Conservation (phyloP, 2,797 vertebrate species). For the Rousettus madagascariensis region DNA sequence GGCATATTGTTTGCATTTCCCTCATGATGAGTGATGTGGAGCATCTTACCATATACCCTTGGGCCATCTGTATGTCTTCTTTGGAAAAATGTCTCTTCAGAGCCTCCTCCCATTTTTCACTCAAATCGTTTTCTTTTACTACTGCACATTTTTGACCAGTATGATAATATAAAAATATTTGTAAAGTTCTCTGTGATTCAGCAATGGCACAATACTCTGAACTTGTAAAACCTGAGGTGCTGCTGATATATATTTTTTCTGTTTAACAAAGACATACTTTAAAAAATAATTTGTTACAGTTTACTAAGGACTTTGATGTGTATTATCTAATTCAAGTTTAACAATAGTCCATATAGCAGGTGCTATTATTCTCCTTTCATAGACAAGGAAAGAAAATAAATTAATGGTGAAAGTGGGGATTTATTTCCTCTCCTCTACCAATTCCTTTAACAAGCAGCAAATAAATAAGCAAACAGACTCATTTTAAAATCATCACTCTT, state of each 20-base stretch:
- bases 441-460: conserved; percentile 36
- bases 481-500: conserved; percentile 12
- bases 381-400: not conserved
- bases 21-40: not conserved
- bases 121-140: not conserved
- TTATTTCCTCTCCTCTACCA: not conserved
- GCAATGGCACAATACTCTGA: not conserved
- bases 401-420: not conserved
- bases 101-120: not conserved
- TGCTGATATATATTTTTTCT: conserved; percentile 1
- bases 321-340: not conserved
- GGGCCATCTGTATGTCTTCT: not conserved
- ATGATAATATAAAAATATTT: conserved; percentile 50
- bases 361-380: not conserved
- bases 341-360: not conserved
- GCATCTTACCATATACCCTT: not conserved
- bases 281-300: not conserved
- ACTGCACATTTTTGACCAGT: conserved; percentile 50
- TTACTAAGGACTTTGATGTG: not conserved
- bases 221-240: not conserved
- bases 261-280: not conserved
- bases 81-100: not conserved
- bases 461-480: not conserved
- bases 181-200: conserved; percentile 29
- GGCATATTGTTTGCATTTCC: not conserved